Percentiles rank a stretch among this genome's conserved stretches.
Conservation (phyloP, 2,888 invertebrate genomes). For the Dolomedes plantarius region DNA sequence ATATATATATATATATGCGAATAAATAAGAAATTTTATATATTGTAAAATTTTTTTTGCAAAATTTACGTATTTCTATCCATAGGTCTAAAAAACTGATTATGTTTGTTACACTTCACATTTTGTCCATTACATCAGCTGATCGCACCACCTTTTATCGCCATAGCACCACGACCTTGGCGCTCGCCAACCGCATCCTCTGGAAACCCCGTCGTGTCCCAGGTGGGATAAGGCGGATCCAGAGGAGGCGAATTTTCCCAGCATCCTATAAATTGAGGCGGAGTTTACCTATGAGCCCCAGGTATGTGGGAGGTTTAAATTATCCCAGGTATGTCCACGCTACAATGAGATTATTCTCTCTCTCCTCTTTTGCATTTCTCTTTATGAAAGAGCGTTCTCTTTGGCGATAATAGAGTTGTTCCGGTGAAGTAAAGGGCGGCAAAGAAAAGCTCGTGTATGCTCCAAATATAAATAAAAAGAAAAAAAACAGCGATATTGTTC, state of each 20-base stretch:
- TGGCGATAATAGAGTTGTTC: background rate
- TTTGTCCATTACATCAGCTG: too few species aligned
- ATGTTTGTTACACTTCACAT: too few species aligned
- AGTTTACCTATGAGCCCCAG: constrained; percentile 25
- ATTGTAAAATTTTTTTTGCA: too few species aligned
- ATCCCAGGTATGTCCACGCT: background rate
- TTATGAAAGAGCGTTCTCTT: background rate
- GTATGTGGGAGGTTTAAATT: constrained; percentile 14
- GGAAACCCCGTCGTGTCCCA: background rate
- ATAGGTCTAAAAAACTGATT: too few species aligned
- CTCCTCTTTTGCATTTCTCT: background rate
- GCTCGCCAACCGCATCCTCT: background rate
- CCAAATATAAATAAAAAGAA: background rate
- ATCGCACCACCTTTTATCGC: too few species aligned
- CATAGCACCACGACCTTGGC: background rate
- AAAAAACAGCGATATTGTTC: too few species aligned
- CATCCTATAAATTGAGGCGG: constrained; percentile 49
- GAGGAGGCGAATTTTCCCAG: constrained; percentile 39
- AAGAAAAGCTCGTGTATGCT: background rate
- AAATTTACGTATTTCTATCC: too few species aligned
- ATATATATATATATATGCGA: too few species aligned
- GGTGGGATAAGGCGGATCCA: constrained; percentile 41
- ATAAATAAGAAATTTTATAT: too few species aligned
- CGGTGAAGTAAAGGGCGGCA: background rate
- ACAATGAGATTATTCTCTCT: background rate